A percentile compares a stretch with the other conserved stretches of the same genome.
Conservation (phyloP, 2,113 vertebrate genomes). For the Petrocephalus zakoni region DNA sequence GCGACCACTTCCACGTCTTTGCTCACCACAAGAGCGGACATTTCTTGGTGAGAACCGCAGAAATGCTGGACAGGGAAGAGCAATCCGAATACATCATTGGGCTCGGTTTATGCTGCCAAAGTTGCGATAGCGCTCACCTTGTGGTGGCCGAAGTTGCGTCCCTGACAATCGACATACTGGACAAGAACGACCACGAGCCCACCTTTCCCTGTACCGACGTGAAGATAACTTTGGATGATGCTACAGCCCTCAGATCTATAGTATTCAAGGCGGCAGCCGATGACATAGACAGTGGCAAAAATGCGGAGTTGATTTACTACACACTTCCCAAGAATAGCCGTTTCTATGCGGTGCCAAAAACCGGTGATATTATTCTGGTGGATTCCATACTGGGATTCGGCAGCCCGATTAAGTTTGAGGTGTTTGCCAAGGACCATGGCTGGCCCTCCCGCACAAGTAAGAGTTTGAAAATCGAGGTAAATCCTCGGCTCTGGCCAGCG, state of each 20-base stretch:
- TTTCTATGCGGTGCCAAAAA: slow-evolving; percentile 81
- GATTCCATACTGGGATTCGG: slow-evolving; percentile 72
- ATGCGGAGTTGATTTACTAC: slow-evolving; percentile 77
- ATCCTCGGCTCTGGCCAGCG: slow-evolving; percentile 56
- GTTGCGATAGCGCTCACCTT: slow-evolving; percentile 41
- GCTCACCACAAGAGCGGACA: slow-evolving; percentile 71
- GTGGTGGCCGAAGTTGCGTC: slow-evolving; percentile 58
- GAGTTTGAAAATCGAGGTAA: slow-evolving; percentile 62
- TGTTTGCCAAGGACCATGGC: slow-evolving; percentile 75
- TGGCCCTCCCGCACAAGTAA: slow-evolving; percentile 69
- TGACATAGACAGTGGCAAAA: slow-evolving; percentile 73
- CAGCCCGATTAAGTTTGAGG: slow-evolving; percentile 62
- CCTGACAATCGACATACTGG: slow-evolving; percentile 71
- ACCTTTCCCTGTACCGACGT: slow-evolving; percentile 53
- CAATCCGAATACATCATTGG: slow-evolving; percentile 62
- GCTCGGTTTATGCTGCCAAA: slow-evolving; percentile 65
- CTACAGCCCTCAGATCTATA: slow-evolving; percentile 65
- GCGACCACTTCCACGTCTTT: slow-evolving; percentile 64
- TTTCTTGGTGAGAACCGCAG: slow-evolving; percentile 65
- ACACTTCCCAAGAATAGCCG: slow-evolving; percentile 65
- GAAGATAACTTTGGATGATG: slow-evolving; percentile 68
- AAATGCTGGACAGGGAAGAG: slow-evolving; percentile 71
- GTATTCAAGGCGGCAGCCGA: slow-evolving; percentile 65
- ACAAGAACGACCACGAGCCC: slow-evolving; percentile 79
- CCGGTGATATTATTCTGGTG: slow-evolving; percentile 73